Evolutionary conservation across 2,113 vertebrate genomes (phyloP).

Genomic region (Procavia capensis): DNA sequence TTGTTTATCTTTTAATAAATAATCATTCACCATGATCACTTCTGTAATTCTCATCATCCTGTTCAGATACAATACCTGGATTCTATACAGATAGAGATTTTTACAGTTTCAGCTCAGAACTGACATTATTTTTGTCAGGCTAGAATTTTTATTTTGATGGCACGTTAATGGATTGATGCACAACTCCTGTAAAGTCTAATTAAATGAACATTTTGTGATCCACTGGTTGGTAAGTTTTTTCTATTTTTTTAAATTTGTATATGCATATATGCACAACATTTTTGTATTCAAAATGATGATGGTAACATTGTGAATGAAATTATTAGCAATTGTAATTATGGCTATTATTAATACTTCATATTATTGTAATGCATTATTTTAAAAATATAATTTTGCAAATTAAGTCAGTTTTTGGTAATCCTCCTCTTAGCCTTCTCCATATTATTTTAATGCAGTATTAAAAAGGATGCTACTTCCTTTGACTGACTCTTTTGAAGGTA

Average conservation of each 20-base stretch:
- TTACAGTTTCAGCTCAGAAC: background rate
- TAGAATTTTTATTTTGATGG: background rate
- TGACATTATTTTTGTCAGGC: background rate
- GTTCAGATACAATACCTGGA: background rate
- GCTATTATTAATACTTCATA: background rate
- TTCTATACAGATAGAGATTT: background rate
- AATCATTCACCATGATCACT: background rate
- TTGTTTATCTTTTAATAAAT: background rate
- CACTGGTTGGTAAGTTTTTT: too few species aligned
- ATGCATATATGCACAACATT: background rate
- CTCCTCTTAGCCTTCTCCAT: background rate
- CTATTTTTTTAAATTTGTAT: too few species aligned
- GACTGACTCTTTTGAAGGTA: background rate
- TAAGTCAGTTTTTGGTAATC: background rate
- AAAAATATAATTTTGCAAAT: background rate
- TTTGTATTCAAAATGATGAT: background rate
- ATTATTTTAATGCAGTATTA: background rate
- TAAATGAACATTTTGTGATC: background rate
- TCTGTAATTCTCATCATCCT: background rate
- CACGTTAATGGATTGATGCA: background rate
- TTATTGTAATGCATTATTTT: background rate
- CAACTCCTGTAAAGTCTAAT: background rate
- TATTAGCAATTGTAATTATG: background rate
- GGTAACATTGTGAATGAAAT: background rate
- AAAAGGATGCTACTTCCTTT: background rate